A percentile compares a stretch with the other conserved stretches of the same genome.
phyloP scores from a whole-genome alignment of 2,888 invertebrate genomes.

The Chymomyza fuscimana region DNA sequence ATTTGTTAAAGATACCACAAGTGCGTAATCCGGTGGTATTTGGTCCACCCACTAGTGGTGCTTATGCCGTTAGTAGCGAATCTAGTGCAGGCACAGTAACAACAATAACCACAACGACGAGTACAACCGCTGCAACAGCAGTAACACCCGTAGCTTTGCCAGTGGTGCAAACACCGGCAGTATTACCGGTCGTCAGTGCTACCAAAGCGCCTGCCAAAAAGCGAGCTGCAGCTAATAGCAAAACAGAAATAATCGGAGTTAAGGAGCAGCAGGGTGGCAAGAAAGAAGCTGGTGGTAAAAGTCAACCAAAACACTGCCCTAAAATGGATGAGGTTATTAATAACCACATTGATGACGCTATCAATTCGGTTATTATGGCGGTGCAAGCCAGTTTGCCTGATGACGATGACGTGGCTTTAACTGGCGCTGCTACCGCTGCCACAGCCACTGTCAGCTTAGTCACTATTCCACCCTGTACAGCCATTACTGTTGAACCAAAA shows the following conservation, averaged over 20 bases:
- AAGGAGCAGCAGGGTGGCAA: constrained; percentile 20
- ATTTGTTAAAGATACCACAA: constrained; percentile 74
- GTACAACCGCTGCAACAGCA: constrained; percentile 7
- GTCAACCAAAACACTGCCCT: constrained; percentile 40
- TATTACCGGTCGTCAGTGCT: neutral
- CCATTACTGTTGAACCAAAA: neutral
- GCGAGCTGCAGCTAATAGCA: constrained; percentile 21
- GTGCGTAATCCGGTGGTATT: constrained; percentile 66
- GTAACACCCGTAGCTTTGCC: constrained; percentile 1
- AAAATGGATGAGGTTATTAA: constrained; percentile 76
- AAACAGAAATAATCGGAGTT: neutral
- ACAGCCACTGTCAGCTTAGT: neutral
- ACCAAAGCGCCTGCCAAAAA: constrained; percentile 37
- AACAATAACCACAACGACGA: neutral
- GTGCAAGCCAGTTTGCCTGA: constrained; percentile 67
- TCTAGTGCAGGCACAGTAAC: neutral
- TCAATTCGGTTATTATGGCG: constrained; percentile 75
- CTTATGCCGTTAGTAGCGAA: neutral
- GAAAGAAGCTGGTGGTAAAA: constrained; percentile 43
- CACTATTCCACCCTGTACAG: neutral
- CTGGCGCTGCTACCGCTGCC: neutral
- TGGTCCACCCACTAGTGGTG: constrained; percentile 14
- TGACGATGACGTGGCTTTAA: constrained; percentile 32
- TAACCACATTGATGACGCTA: constrained; percentile 76
- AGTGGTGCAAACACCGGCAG: neutral